These are phyloP conservation scores for Cyphotilapia sp. DNA, from an alignment of 2,113 vertebrate genomes.

Conservation along the genomic window DNA sequence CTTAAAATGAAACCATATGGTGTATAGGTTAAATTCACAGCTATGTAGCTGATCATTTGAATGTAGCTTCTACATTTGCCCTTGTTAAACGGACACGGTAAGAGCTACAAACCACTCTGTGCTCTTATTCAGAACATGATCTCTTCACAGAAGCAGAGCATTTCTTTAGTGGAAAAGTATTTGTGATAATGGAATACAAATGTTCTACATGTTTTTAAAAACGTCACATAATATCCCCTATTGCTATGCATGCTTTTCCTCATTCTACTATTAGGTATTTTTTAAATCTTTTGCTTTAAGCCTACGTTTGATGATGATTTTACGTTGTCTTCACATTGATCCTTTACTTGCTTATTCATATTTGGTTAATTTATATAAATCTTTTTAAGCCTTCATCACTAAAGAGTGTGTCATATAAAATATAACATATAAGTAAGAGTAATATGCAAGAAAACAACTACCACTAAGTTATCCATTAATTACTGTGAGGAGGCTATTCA, in stretches of 20 bases:
- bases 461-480: neutral
- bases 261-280: neutral
- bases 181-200: neutral
- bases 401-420: neutral
- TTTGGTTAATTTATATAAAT: neutral
- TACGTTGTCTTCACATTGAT: neutral
- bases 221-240: neutral
- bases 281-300: neutral
- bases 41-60: neutral
- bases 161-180: neutral
- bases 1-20: neutral
- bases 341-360: neutral
- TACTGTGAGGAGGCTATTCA: neutral
- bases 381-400: neutral
- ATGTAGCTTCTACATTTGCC: neutral
- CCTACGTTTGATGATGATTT: neutral
- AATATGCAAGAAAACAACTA: neutral
- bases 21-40: neutral
- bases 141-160: neutral
- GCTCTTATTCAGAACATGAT: neutral
- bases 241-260: neutral
- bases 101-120: neutral
- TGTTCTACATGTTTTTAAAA: neutral
- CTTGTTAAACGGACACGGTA: neutral
- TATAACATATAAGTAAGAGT: neutral